Base-by-base conservation (phyloP, 1,140 invertebrate genomes). In the Harlomillsia oculata region DNA sequence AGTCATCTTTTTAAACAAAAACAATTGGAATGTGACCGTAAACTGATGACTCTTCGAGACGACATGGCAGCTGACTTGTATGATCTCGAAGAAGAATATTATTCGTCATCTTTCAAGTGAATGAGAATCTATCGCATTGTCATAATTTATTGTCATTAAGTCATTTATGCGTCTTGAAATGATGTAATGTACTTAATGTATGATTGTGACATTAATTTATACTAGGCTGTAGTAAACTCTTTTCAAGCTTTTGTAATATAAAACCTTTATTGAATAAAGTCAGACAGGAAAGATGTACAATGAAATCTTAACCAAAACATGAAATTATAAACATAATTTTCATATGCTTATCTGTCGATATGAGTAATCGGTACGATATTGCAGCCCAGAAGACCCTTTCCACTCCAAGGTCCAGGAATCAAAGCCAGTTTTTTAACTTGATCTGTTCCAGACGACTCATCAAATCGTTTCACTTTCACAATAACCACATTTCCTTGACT, bases 11-110 rank as follows among this genome's bases (percentile, higher is more conserved):
- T 91, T 69, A 79, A 87, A 54, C 82, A 84, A 0, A 89, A 89
- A 68, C 89, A 95, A 75, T 81, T 82, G 25, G 89, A 94, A 67
- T 89, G 87, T 73, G 94, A 97, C 75, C 85, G 87, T 66, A 96
- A 95, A 74, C 72, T 97, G 14, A 89, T 92, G 78, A 84, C 83
- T 26, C 69, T 97, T 18, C 69, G 92, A 52, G 93, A 97, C 72
- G 93, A 97, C 68, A 92, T 97, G 79, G 88, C 92, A 26, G 82
- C 87, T 41, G 91, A 97, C 75, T 74, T 97, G 0, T 95, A 92
- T 75, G 93, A 97, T 73, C 74, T 97, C 34, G 93, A 97, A 78
- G 92, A 97, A 74, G 94, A 97, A 77, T 97, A 96, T 74, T 97
- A 95, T 70, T 93, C 87, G 5, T 95, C 91, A 60, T 83, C 87